phyloP scores from a whole-genome alignment of 2,113 vertebrate species.

The Ellobius talpinus region DNA sequence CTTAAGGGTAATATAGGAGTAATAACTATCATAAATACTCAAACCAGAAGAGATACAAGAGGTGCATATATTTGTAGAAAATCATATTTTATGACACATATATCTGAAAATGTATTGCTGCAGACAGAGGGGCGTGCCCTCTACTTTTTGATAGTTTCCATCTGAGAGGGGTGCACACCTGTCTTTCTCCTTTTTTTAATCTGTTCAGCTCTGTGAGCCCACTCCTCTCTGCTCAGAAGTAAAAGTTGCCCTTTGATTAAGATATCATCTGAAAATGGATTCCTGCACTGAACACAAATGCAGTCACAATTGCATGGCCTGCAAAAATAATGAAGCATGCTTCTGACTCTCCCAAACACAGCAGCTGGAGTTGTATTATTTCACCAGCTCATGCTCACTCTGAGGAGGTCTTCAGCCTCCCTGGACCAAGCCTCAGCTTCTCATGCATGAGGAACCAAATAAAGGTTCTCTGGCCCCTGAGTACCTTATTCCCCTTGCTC shows the following conservation, averaged over 20 bases:
- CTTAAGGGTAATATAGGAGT: neutral
- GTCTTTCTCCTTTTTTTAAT: neutral
- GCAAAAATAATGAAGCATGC: slow-evolving; percentile 34
- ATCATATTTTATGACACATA: neutral
- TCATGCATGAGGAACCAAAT: neutral
- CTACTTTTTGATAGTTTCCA: neutral
- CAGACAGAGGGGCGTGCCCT: neutral
- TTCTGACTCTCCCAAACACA: neutral
- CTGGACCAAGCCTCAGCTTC: neutral
- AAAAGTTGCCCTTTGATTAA: neutral
- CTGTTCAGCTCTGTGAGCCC: neutral
- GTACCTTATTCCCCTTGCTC: neutral
- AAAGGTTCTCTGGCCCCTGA: neutral
- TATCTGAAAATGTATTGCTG: neutral
- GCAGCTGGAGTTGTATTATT: slow-evolving; percentile 7
- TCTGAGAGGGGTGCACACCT: fast-evolving
- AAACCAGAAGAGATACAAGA: neutral
- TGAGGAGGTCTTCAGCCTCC: neutral
- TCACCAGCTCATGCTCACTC: neutral
- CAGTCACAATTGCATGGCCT: neutral
- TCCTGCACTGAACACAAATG: slow-evolving; percentile 39
- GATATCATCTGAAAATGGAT: slow-evolving; percentile 51
- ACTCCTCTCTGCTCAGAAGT: neutral
- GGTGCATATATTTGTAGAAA: neutral
- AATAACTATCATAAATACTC: neutral